Percentiles rank a stretch among this genome's conserved stretches.
Evolutionary conservation across 2,113 vertebrate species (phyloP).

Genomic region (Sinocyclocheilus maitianheensis): DNA sequence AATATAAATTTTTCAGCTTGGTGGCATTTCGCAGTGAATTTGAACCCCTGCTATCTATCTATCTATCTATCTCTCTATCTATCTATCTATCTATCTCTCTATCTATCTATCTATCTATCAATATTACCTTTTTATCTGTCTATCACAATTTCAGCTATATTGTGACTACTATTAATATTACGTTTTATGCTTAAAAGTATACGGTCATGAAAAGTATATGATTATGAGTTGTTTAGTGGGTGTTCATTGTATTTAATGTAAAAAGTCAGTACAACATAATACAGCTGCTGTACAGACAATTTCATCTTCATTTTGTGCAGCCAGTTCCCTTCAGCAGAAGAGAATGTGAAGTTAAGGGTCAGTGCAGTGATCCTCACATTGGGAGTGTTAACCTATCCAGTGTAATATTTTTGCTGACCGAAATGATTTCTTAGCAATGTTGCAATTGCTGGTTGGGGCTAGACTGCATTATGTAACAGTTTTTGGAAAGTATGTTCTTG

Average conservation of each 20-base stretch:
- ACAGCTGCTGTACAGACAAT: not conserved
- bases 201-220: too few relatives aligned
- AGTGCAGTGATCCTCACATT: not conserved
- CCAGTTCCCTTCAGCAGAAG: not conserved
- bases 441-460: not conserved
- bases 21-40: conserved; percentile 16
- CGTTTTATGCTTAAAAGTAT: too few relatives aligned
- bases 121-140: too few relatives aligned
- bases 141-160: too few relatives aligned
- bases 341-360: conserved; percentile 5
- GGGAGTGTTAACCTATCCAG: not conserved
- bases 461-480: not conserved
- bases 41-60: not conserved
- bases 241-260: not conserved
- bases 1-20: conserved; percentile 38
- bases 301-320: not conserved
- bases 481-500: not conserved
- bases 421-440: conserved; percentile 1
- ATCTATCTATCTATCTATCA: too few relatives aligned
- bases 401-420: not conserved
- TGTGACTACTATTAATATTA: too few relatives aligned
- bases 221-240: not conserved
- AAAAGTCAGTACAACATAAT: not conserved
- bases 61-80: too few relatives aligned
- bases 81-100: too few relatives aligned